Evolutionary conservation across 2,888 invertebrate species (phyloP), one percentile per base, ranked within the genome.

Genomic region (Meiosimyza platycephala): DNA sequence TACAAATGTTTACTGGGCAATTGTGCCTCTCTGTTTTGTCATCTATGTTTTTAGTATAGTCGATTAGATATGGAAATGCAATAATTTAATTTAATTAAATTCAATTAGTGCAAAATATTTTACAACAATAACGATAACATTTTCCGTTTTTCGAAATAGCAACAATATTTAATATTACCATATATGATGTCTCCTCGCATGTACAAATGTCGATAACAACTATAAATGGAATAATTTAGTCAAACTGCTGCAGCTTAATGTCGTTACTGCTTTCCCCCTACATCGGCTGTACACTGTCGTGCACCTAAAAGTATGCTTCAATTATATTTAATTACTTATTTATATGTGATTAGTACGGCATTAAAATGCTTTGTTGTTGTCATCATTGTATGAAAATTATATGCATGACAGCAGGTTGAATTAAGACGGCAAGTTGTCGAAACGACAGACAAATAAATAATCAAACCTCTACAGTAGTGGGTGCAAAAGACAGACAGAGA

Each of bases 261-360:
- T 40, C 9, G 40, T 40, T 40, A 40, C 9, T 40, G 40, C 9
- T 7, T 40, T 40, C 9, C 40, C 40, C 40, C 40, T 9, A 9
- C 40, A 9, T 9, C 9, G 6, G 9, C 9, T 40, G 40, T 40
- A 22, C 28, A 28, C 22, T 28, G 22, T 57, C 57, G 11, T 40
- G 57, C 57, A 28, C 57, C 57, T 57, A n/a, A 12, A 57, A 57
- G 57, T 57, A 57, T 57, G 28, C 57, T 22, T 57, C 11, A 57
- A 57, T 57, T 57, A 28, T 28, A 57, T 40, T 40, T 40, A 40
- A 15, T 57, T 57, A 57, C 57, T 57, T 28, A 28, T 22, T 28
- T 57, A 57, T 28, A 57, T 28, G 28, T 18, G 15, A 57, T 57
- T 40, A 12, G 22, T n/a, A 15, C 2, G 15, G 57, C 11, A 57